phyloP scores from a whole-genome alignment of 2,797 vertebrate genomes.

The Argya squamiceps region DNA sequence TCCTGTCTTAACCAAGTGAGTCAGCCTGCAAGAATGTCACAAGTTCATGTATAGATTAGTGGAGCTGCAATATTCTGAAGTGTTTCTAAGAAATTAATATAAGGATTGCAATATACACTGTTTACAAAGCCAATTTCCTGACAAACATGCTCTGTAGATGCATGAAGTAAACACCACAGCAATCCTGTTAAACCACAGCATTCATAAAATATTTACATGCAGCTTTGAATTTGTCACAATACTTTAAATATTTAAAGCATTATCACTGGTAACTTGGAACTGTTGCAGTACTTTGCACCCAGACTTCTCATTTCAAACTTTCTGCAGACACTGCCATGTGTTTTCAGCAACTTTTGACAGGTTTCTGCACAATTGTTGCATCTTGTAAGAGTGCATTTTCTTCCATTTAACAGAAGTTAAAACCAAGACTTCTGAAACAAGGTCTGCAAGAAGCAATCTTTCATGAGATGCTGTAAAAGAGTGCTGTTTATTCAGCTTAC shows the following conservation, averaged over 20 bases:
- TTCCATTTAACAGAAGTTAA: background rate
- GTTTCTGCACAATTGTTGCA: background rate
- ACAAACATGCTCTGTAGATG: background rate
- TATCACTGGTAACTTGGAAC: background rate
- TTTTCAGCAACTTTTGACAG: background rate
- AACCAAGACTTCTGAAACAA: background rate
- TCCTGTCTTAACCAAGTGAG: background rate
- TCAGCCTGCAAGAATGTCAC: background rate
- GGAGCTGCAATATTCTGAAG: background rate
- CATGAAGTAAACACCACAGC: slow-evolving; percentile 8
- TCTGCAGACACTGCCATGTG: background rate
- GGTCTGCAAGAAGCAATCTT: background rate
- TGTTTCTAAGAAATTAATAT: background rate
- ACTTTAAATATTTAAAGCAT: slow-evolving; percentile 48
- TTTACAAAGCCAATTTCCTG: slow-evolving; percentile 14
- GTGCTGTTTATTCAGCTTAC: background rate
- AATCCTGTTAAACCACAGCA: background rate
- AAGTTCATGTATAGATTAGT: background rate
- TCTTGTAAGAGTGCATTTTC: background rate
- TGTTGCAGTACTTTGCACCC: background rate
- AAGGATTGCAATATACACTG: background rate
- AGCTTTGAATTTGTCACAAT: slow-evolving; percentile 11
- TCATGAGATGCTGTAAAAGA: background rate
- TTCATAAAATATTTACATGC: slow-evolving; percentile 44
- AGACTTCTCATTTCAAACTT: background rate